Conservation (phyloP, 2,888 invertebrate species). For the Acrocyrtus sp. region DNA sequence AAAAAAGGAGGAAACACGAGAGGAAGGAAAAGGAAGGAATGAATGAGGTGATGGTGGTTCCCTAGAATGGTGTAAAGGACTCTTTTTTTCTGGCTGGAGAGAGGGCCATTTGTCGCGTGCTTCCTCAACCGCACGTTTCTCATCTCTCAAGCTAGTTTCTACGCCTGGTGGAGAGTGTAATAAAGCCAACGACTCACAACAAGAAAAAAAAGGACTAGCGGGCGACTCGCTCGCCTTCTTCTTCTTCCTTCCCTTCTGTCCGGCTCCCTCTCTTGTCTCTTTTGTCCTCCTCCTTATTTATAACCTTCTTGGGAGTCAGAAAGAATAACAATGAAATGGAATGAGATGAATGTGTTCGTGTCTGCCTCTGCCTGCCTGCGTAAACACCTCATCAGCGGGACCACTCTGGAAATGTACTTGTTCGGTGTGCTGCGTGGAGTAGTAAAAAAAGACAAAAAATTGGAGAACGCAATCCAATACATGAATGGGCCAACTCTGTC, state of each 20-base stretch:
- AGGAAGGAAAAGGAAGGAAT: neutral
- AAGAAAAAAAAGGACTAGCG: neutral
- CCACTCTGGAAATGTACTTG: neutral
- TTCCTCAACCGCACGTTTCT: constrained; percentile 35
- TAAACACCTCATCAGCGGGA: constrained; percentile 23
- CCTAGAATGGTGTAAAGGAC: constrained; percentile 10
- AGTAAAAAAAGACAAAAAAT: no score
- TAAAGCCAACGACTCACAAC: neutral
- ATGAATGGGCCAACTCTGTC: neutral
- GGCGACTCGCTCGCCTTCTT: neutral
- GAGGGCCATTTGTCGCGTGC: constrained; percentile 46
- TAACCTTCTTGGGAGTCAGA: neutral
- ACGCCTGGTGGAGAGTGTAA: neutral
- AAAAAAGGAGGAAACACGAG: constrained; percentile 5
- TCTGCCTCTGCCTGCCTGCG: constrained; percentile 11
- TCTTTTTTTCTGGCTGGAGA: constrained; percentile 4
- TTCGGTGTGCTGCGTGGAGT: no score
- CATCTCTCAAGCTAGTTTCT: neutral
- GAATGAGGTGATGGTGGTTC: constrained; percentile 1
- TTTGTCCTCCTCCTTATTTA: constrained; percentile 17
- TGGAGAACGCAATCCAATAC: neutral
- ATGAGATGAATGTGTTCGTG: constrained; percentile 39
- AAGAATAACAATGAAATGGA: constrained; percentile 31
- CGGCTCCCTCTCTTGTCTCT: neutral
- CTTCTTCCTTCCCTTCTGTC: neutral